Percentiles rank a stretch among this genome's conserved stretches.
Conservation (phyloP, 1,140 invertebrate species). For the Ephestia elutella region DNA sequence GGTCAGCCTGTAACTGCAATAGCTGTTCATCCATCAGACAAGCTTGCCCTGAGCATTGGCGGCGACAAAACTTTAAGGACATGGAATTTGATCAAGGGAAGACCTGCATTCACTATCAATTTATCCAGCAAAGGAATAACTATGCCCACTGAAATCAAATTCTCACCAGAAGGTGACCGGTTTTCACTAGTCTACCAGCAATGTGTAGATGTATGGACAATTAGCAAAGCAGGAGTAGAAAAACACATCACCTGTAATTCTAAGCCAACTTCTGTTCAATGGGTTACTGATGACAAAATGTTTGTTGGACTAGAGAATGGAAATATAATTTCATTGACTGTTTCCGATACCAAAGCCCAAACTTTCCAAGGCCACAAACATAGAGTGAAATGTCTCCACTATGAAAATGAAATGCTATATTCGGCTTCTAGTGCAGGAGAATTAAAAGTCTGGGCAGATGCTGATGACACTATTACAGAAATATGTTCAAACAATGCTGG, state of each 20-base stretch:
- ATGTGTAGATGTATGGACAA: constrained; percentile 84
- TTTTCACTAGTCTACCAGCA: constrained; percentile 84
- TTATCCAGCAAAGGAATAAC: constrained; percentile 78
- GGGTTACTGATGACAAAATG: constrained; percentile 77
- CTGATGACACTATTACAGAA: constrained; percentile 71
- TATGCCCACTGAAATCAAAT: constrained; percentile 75
- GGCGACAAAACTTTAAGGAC: constrained; percentile 88
- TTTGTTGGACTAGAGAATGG: constrained; percentile 83
- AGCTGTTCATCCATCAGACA: constrained; percentile 90
- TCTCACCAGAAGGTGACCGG: constrained; percentile 80
- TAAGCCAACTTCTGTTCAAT: constrained; percentile 79
- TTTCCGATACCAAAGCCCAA: constrained; percentile 70
- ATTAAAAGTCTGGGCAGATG: constrained; percentile 83
- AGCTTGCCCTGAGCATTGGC: constrained; percentile 90
- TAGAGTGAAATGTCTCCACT: constrained; percentile 80
- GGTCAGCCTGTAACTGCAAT: constrained; percentile 80
- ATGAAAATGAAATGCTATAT: constrained; percentile 72
- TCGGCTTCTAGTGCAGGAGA: constrained; percentile 84
- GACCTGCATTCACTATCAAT: constrained; percentile 91
- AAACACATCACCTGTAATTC: constrained; percentile 76
- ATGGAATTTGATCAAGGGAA: constrained; percentile 95
- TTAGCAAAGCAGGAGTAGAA: constrained; percentile 81
- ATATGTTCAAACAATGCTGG: constrained; percentile 72
- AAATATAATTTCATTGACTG: constrained; percentile 77
- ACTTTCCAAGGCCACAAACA: constrained; percentile 77